A percentile compares a stretch with the other conserved stretches of the same genome.
Conservation (phyloP, 2,888 invertebrate genomes). For the Agrotis puta region DNA sequence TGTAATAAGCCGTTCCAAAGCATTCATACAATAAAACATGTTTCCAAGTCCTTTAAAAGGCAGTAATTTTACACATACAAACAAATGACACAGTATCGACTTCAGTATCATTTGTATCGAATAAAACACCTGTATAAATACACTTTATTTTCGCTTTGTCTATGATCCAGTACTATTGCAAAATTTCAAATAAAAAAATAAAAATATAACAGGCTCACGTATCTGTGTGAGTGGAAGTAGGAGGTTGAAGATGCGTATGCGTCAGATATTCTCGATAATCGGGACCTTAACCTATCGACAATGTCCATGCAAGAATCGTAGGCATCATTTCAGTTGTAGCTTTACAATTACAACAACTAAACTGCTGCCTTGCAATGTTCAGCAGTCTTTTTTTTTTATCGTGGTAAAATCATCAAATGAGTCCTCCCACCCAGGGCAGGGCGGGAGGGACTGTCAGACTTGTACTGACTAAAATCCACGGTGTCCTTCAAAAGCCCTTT, state of each 20-base stretch:
- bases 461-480: too few relatives aligned
- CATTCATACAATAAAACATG: constrained; percentile 3
- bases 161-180: constrained; percentile 12
- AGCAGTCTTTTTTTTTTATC: too few relatives aligned
- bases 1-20: not conserved
- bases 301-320: too few relatives aligned
- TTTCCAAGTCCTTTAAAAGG: not conserved
- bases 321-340: too few relatives aligned
- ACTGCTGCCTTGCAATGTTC: too few relatives aligned
- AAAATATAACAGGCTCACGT: constrained; percentile 1
- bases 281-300: too few relatives aligned
- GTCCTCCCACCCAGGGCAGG: too few relatives aligned
- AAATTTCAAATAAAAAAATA: not conserved
- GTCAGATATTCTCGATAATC: too few relatives aligned
- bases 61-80: constrained; percentile 8
- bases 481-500: too few relatives aligned
- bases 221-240: not conserved
- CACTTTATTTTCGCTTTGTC: constrained; percentile 7
- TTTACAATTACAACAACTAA: too few relatives aligned
- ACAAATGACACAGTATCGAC: constrained; percentile 3
- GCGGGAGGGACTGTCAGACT: too few relatives aligned
- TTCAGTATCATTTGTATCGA: not conserved
- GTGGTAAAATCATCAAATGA: too few relatives aligned
- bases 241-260: constrained; percentile 5
- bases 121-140: constrained; percentile 42